A percentile compares a stretch with the other conserved stretches of the same genome.
These are phyloP conservation scores for Plebejus anna DNA, from an alignment of 2,888 invertebrate species.

Conservation along the genomic window DNA sequence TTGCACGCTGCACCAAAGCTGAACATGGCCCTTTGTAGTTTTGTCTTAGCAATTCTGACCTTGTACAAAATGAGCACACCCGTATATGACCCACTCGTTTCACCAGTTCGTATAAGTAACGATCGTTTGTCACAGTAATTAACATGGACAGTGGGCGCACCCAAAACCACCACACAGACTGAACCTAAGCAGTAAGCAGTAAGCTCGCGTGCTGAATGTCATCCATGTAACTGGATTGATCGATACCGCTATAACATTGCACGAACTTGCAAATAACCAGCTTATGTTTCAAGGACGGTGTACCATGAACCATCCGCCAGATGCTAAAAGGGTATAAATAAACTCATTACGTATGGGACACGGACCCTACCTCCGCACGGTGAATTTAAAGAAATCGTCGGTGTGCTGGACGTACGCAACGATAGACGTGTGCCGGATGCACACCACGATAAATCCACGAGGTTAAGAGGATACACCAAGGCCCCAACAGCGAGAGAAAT, in stretches of 20 bases:
- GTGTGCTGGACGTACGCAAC: slow-evolving; percentile 16
- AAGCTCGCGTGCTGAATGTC: slow-evolving; percentile 56
- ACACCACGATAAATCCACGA: not conserved
- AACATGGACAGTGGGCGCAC: slow-evolving; percentile 45
- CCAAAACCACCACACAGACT: slow-evolving; percentile 51
- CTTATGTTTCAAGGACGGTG: slow-evolving; percentile 42
- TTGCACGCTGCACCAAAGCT: not conserved
- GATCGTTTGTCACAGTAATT: slow-evolving; percentile 17
- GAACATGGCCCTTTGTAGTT: not conserved
- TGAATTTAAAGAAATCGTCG: slow-evolving; percentile 26
- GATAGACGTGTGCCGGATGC: not conserved
- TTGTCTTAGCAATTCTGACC: not conserved
- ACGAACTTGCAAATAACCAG: slow-evolving; percentile 43
- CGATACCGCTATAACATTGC: slow-evolving; percentile 42
- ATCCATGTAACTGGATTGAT: slow-evolving; percentile 46
- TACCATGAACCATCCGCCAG: slow-evolving; percentile 38
- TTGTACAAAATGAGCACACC: slow-evolving; percentile 7
- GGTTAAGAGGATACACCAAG: not conserved
- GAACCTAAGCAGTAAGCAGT: slow-evolving; percentile 31
- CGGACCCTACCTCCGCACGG: slow-evolving; percentile 26
- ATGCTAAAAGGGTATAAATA: slow-evolving; percentile 36
- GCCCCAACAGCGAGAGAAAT: no score
- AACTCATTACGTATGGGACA: slow-evolving; percentile 31
- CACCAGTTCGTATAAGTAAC: not conserved
- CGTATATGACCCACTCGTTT: not conserved